These are phyloP conservation scores for Margarornis squamiger DNA, from an alignment of 2,797 vertebrate genomes.

Conservation along the genomic window DNA sequence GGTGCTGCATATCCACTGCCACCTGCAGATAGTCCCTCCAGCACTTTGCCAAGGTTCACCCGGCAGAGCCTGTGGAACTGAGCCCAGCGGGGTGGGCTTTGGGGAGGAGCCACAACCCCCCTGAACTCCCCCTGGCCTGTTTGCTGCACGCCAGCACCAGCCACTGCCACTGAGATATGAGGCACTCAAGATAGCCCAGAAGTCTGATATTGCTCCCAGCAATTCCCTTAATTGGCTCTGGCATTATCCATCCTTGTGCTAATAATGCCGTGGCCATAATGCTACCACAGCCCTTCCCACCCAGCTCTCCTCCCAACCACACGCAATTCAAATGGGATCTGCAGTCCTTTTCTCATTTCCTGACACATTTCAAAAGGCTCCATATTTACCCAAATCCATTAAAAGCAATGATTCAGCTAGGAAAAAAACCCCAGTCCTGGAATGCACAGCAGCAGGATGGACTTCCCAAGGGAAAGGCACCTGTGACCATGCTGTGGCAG, in stretches of 20 bases:
- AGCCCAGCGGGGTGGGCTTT: not conserved
- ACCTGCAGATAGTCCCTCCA: not conserved
- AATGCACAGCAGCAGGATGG: not conserved
- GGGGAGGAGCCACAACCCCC: not conserved
- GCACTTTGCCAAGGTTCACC: not conserved
- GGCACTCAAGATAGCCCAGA: no score
- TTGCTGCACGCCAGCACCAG: not conserved
- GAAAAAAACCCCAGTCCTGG: not conserved
- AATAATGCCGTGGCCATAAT: accelerated
- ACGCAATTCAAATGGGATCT: accelerated
- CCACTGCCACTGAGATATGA: not conserved
- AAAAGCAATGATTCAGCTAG: not conserved
- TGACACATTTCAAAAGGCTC: not conserved
- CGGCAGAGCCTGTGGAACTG: not conserved
- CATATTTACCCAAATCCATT: not conserved
- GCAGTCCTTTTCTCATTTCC: not conserved
- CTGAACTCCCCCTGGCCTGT: not conserved
- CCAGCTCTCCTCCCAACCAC: not conserved
- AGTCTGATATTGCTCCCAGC: accelerated
- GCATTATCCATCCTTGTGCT: not conserved
- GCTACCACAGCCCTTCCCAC: not conserved
- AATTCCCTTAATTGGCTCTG: not conserved
- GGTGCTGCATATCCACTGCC: not conserved
- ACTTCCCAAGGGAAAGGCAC: not conserved
- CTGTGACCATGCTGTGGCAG: accelerated